Evolutionary conservation across 2,888 invertebrate genomes (phyloP).

Genomic region (Eupithecia tripunctaria): DNA sequence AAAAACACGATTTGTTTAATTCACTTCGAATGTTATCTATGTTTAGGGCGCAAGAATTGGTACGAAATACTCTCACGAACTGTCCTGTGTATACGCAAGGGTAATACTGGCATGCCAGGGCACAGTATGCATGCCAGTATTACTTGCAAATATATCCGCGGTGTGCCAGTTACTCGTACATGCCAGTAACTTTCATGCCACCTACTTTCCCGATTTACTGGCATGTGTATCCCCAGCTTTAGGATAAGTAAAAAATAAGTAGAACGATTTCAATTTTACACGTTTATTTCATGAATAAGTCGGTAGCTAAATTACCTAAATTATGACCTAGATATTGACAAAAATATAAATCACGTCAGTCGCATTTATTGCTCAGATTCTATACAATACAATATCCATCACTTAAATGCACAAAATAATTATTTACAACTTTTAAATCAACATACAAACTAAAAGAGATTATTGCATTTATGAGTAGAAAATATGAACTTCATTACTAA

Average conservation of each 20-base stretch:
- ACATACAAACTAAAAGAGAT: constrained; percentile 50
- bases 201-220: too few species aligned
- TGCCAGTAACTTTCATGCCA: too few species aligned
- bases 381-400: constrained; percentile 50
- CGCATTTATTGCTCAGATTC: constrained; percentile 54
- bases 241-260: background rate
- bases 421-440: constrained; percentile 51
- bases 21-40: too few species aligned
- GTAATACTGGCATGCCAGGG: too few species aligned
- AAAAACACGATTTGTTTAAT: too few species aligned
- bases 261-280: constrained; percentile 19
- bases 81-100: too few species aligned
- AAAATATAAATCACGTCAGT: constrained; percentile 57
- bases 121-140: too few species aligned
- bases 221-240: too few species aligned
- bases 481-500: constrained; percentile 28
- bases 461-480: constrained; percentile 50
- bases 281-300: constrained; percentile 47
- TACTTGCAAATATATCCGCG: too few species aligned
- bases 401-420: constrained; percentile 31
- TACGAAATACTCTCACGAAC: too few species aligned
- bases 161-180: too few species aligned
- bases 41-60: too few species aligned
- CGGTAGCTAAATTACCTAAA: constrained; percentile 56
- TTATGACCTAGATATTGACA: constrained; percentile 31